Evolutionary conservation across 2,113 vertebrate species (phyloP), one percentile per base, ranked within the genome.

Genomic region (Prionailurus bengalensis): DNA sequence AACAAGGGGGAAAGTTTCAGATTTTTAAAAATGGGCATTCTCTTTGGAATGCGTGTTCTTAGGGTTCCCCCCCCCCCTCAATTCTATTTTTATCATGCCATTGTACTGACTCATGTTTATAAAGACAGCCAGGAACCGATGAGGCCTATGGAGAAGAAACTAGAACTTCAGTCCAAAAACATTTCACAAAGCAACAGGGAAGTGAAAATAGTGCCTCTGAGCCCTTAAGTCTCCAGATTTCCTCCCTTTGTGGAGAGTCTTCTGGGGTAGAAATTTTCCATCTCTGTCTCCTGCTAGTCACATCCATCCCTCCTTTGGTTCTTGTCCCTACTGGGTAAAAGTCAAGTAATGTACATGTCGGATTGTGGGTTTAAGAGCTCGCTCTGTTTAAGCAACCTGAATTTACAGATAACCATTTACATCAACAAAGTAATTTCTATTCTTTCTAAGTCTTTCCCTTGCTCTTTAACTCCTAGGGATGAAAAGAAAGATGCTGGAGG

Each of bases 151-250:
- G 48, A 89, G 58, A 39, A 97, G 79, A 97, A 97, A 97, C 94
- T 95, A 92, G 66, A 97, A 97, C 91, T 84, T 96, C 29, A 92
- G 42, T 58, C 87, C 42, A 89, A 91, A 79, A 82, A 97, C 92
- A 84, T 70, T 94, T 97, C 91, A 97, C 96, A 97, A 83, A 92
- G 66, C 94, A 96, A 95, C 73, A 39, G 58, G 80, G 98, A 98
- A 98, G 93, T 97, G 94, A 97, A 97, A 97, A 88, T 91, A 88
- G 27, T 29, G 27, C 31, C 4, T 1, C 48, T 66, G 61, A 84
- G 29, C 27, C 48, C 68, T 78, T 65, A 53, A 66, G 39, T 90
- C 39, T 96, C 42, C 81, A 90, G 27, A 92, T 96, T 96, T 97
- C 55, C 88, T 95, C 68, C 66, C 88, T 84, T 74, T 83, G 31